Evolutionary conservation across 1,140 invertebrate species (phyloP).

Genomic region (Zaprionus capensis): DNA sequence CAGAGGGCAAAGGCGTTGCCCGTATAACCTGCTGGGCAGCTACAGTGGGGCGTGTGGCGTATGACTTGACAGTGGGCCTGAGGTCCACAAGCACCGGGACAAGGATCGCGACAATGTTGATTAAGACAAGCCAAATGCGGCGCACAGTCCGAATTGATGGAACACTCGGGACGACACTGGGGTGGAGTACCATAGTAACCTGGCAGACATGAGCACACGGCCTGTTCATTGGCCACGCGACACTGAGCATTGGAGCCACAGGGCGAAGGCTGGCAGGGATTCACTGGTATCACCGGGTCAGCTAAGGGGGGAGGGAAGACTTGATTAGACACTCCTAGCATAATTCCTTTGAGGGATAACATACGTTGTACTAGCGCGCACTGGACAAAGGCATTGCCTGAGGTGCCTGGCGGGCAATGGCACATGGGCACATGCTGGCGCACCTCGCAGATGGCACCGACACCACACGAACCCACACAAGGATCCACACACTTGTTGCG

Average conservation of each 20-base stretch:
- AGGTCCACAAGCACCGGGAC: constrained; percentile 88
- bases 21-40: constrained; percentile 90
- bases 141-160: constrained; percentile 88
- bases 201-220: constrained; percentile 88
- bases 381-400: constrained; percentile 91
- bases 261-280: constrained; percentile 90
- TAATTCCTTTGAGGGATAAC: constrained; percentile 43
- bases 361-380: constrained; percentile 85
- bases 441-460: constrained; percentile 89
- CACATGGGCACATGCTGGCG: constrained; percentile 90
- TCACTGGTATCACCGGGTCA: constrained; percentile 56
- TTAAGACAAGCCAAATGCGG: constrained; percentile 88
- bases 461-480: constrained; percentile 90
- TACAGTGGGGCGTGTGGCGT: constrained; percentile 93
- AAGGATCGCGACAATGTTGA: constrained; percentile 89
- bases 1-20: constrained; percentile 90
- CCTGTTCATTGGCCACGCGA: constrained; percentile 86
- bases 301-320: constrained; percentile 35
- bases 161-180: constrained; percentile 88
- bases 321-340: constrained; percentile 41
- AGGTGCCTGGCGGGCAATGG: constrained; percentile 86
- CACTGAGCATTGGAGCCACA: constrained; percentile 89
- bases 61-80: constrained; percentile 91
- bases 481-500: constrained; percentile 90
- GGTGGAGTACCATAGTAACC: constrained; percentile 87